phyloP scores from a whole-genome alignment of 2,797 vertebrate species.

The Fundulus diaphanus region DNA sequence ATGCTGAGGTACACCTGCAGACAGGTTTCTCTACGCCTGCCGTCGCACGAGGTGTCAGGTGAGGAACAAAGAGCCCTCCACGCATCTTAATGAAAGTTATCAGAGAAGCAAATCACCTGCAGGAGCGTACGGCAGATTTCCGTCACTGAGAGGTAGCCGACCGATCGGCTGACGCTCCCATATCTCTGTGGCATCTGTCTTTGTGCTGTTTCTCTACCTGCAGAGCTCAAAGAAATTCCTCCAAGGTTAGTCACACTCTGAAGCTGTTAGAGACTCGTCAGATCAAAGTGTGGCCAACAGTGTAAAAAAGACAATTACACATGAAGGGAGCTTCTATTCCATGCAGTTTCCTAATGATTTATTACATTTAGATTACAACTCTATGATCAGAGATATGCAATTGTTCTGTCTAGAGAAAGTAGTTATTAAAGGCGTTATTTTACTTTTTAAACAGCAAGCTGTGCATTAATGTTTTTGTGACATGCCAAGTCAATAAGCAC shows the following conservation, averaged over 20 bases:
- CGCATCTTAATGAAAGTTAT: slow-evolving; percentile 39
- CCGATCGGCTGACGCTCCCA: slow-evolving; percentile 32
- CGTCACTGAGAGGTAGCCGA: slow-evolving; percentile 16
- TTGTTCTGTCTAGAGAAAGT: too few species aligned
- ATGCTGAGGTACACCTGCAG: slow-evolving; percentile 9
- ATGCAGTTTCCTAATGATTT: neutral
- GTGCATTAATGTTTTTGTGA: neutral
- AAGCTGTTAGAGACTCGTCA: neutral
- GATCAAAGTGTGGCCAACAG: neutral
- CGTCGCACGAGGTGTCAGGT: slow-evolving; percentile 44
- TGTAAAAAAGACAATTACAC: neutral
- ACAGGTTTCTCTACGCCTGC: neutral
- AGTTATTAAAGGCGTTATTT: too few species aligned
- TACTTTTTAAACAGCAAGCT: neutral
- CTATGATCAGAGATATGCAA: too few species aligned
- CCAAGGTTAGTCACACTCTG: slow-evolving; percentile 25
- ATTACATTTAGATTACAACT: neutral
- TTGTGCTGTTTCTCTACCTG: neutral
- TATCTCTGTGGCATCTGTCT: slow-evolving; percentile 63
- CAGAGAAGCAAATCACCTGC: slow-evolving; percentile 30
- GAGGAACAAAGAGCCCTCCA: slow-evolving; percentile 26
- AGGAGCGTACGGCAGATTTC: slow-evolving; percentile 18
- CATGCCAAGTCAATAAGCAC: neutral
- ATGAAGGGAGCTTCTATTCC: neutral
- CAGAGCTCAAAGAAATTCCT: slow-evolving; percentile 35